Base-by-base conservation (phyloP, 2,888 invertebrate species). In the Tetragnatha montana region DNA sequence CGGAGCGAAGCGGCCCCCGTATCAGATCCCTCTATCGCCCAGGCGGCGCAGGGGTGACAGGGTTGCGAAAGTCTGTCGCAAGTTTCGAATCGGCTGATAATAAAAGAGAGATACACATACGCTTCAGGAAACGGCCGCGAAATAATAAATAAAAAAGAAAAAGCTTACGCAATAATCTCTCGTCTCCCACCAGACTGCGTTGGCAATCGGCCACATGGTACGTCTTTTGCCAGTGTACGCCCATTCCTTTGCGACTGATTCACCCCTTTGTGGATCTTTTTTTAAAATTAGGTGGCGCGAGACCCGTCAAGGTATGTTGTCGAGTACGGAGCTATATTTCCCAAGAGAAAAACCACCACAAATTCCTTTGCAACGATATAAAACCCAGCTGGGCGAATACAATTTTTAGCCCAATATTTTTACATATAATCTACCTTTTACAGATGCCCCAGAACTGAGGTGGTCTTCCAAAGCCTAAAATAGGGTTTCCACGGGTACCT, bases 71-170 rank as follows among this genome's bases (percentile, higher is more conserved):
- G 69, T 68, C 22, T 87, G 87, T 87, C 81, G 87, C 87, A 87
- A 87, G 81, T 76, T 35, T 35, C 35, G 35, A 35, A 35, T 2
- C 35, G 35, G 4, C 35, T 35, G 35, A 35, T 35, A 35, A 35
- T 35, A 35, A 35, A 35, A 35, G n/a, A 35, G 35, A 35, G 75
- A 74, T 80, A 87, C 81, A 60, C 12, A 60, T 60, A 76, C 81
- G 74, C 81, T 87, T 87, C 81, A 87, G 87, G 87, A 87, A 81
- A 87, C 87, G 87, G 76, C 81, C n/a, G n/a, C n/a, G n/a, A n/a
- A n/a, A n/a, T n/a, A n/a, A n/a, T n/a, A n/a, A n/a, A n/a, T n/a
- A n/a, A n/a, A 76, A 50, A 69, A 76, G 14, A 79, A 81, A 84
- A 71, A 22, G 17, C 69, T 87, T 87, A 69, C 19, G n/a, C 81